Evolutionary conservation across 2,113 vertebrate genomes (phyloP).

Genomic region (Jacana jacana): DNA sequence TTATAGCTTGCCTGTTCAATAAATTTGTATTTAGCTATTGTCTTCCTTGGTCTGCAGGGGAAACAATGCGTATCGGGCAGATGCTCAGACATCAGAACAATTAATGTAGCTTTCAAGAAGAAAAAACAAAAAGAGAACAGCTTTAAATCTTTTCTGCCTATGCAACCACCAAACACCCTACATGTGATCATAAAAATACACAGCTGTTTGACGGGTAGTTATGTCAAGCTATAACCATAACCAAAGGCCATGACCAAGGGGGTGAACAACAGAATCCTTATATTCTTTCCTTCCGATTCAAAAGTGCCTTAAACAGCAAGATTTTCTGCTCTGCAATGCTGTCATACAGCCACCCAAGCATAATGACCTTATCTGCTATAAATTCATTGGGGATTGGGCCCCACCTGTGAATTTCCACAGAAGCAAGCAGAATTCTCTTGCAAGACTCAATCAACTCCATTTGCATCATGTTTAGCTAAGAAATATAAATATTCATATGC

Average conservation of each 20-base stretch:
- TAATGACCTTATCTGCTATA: background rate
- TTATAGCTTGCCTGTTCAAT: slow-evolving; percentile 30
- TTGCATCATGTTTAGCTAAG: background rate
- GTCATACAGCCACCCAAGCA: background rate
- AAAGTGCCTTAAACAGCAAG: background rate
- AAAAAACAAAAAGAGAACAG: background rate
- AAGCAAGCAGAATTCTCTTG: background rate
- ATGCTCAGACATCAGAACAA: slow-evolving; percentile 27
- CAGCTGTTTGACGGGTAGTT: background rate
- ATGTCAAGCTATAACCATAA: slow-evolving; percentile 32
- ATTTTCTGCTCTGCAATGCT: background rate
- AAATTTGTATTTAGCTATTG: slow-evolving; percentile 54
- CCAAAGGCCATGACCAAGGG: slow-evolving; percentile 28
- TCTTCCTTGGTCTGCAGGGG: background rate
- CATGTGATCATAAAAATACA: background rate
- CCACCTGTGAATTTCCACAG: background rate
- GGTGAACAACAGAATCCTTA: background rate
- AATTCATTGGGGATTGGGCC: background rate
- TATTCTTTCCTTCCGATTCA: background rate
- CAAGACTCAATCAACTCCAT: background rate
- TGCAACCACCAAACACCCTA: background rate
- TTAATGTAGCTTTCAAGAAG: slow-evolving; percentile 22
- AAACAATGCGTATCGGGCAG: background rate
- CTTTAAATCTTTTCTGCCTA: slow-evolving; percentile 32
- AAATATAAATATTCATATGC: background rate